Base-by-base conservation (phyloP, 2,797 vertebrate species). In the Pogonophryne albipinna region DNA sequence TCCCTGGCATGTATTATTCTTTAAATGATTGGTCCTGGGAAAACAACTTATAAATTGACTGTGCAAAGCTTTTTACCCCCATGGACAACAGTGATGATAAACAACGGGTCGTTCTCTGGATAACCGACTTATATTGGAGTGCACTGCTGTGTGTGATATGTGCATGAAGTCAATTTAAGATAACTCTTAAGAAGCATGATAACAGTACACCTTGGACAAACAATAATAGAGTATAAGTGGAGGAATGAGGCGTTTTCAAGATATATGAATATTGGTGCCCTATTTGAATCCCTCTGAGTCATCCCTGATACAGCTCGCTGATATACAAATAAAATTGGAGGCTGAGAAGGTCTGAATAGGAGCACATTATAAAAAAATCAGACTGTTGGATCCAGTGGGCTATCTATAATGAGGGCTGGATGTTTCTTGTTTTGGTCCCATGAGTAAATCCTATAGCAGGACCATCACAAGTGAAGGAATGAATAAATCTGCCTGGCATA, bases 1-100 rank as follows among this genome's bases (percentile, higher is more conserved):
- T 73, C 66, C 46, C 27, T 27, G 27, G 27, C 4, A 27, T 27
- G 20, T 61, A 85, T 79, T 84, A 84, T 63, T 81, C 64, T 68
- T 50, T 61, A 58, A 84, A 78, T 76, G 55, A 85, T 63, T 23
- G 23, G 57, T 51, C 47, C 78, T 87, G 71, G 69, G 82, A 78
- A 80, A 76, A 76, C 56, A 45, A 51, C 55, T 68, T 55, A 64
- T 70, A 27, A 70, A 78, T 58, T 46, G 51, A 49, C 50, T 71
- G 31, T 49, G 67, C 69, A 50, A 73, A 66, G 46, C 66, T 38
- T 52, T 56, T 46, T 1, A n/a, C 27, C 41, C 27, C 34, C 44
- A 19, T 12, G 38, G 46, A 62, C 23, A 38, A 45, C 41, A 50
- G 64, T 16, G 61, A 47, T 65, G 73, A 80, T 80, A 66, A 78